Conservation (phyloP, 2,888 invertebrate species). For the Lithodes maja region DNA sequence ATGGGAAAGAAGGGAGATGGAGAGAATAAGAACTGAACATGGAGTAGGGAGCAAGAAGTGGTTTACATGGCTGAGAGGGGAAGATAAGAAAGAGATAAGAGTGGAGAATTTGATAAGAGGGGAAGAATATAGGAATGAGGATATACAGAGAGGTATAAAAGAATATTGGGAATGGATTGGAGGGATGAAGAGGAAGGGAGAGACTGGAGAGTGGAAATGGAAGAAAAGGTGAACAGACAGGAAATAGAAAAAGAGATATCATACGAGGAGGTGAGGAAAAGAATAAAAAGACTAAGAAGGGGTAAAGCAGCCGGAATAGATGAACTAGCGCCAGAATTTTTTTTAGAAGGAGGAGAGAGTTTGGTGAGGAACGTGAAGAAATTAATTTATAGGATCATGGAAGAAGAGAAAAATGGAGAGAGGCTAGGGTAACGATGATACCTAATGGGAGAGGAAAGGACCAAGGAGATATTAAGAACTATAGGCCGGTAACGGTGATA, state of each 20-base stretch:
- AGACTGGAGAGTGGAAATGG: not conserved
- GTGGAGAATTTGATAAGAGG: not conserved
- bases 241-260: not conserved
- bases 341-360: too few relatives aligned
- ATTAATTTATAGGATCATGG: too few relatives aligned
- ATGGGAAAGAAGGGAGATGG: not conserved
- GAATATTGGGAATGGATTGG: not conserved
- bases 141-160: not conserved
- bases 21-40: not conserved
- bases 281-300: not conserved
- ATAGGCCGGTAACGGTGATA: too few relatives aligned
- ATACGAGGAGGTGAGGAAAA: not conserved
- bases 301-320: not conserved
- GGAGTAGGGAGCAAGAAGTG: not conserved
- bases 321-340: too few relatives aligned
- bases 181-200: not conserved
- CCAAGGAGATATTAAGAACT: too few relatives aligned
- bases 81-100: not conserved
- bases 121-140: not conserved
- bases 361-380: too few relatives aligned
- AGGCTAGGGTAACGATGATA: too few relatives aligned
- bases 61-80: not conserved
- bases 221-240: not conserved
- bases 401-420: too few relatives aligned
- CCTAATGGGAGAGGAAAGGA: too few relatives aligned